Conservation (phyloP, 1,140 invertebrate genomes). For the Neoseiulus cucumeris region DNA sequence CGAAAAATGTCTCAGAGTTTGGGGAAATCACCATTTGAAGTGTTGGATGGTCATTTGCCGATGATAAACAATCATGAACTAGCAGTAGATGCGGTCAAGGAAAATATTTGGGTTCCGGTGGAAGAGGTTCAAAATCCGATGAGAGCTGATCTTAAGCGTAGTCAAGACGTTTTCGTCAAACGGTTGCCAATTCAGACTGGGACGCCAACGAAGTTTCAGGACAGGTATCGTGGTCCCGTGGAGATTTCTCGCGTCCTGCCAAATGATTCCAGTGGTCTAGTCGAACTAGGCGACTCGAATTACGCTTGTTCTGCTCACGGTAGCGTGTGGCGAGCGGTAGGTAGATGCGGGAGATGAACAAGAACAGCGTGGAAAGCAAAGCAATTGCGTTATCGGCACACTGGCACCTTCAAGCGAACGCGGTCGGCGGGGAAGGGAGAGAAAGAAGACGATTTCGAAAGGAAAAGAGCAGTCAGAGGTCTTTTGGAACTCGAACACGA, state of each 20-base stretch:
- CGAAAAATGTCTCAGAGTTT: neutral
- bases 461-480: no score
- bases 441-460: no score
- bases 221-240: neutral
- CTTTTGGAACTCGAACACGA: no score
- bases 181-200: neutral
- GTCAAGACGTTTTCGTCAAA: neutral
- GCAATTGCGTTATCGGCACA: no score
- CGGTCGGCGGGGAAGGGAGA: no score
- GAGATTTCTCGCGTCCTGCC: neutral
- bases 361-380: no score
- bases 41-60: no score
- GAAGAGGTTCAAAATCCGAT: neutral
- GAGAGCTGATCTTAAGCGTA: neutral
- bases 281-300: neutral
- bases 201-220: neutral
- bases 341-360: no score
- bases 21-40: neutral
- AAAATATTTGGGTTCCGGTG: neutral
- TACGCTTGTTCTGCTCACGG: neutral
- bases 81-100: neutral
- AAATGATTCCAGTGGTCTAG: neutral
- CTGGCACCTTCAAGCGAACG: no score
- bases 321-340: no score
- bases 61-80: neutral